A percentile compares a stretch with the other conserved stretches of the same genome.
Evolutionary conservation across 1,140 invertebrate species (phyloP).

Genomic region (Ostrea denselamellosa): DNA sequence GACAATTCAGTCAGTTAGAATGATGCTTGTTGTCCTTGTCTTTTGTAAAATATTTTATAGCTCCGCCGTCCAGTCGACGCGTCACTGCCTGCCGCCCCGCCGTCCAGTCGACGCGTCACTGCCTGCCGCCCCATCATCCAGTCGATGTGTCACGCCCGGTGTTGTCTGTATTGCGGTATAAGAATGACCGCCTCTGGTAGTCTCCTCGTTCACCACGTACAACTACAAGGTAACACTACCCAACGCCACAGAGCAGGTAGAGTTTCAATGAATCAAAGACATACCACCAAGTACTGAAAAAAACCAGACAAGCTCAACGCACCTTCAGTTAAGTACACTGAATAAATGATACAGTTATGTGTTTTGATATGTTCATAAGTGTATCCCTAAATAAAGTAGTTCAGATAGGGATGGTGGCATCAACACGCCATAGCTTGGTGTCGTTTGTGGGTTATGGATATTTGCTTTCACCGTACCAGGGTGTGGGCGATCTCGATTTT

Average conservation of each 20-base stretch:
- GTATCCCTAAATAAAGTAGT: constrained; percentile 7
- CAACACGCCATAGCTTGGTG: constrained; percentile 4
- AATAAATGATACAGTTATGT: neutral
- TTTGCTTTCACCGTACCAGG: constrained; percentile 15
- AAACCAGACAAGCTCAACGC: constrained; percentile 11
- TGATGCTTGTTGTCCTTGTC: too few species aligned
- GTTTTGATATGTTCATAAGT: neutral
- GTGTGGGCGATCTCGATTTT: neutral
- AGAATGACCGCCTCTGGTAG: neutral
- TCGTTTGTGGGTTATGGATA: constrained; percentile 10
- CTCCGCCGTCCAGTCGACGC: too few species aligned
- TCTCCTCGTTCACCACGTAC: neutral
- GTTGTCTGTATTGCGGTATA: neutral
- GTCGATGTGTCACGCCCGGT: neutral
- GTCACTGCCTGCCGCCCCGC: too few species aligned
- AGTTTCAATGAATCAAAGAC: constrained; percentile 33
- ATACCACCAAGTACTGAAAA: neutral
- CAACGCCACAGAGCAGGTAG: neutral
- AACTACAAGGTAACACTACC: neutral
- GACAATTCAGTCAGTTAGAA: too few species aligned
- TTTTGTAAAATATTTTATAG: too few species aligned
- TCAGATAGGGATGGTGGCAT: neutral
- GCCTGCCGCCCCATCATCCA: neutral
- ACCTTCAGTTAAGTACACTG: neutral
- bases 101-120: too few species aligned